Base-by-base conservation (phyloP, 1,140 invertebrate species). In the Megathymus violae region DNA sequence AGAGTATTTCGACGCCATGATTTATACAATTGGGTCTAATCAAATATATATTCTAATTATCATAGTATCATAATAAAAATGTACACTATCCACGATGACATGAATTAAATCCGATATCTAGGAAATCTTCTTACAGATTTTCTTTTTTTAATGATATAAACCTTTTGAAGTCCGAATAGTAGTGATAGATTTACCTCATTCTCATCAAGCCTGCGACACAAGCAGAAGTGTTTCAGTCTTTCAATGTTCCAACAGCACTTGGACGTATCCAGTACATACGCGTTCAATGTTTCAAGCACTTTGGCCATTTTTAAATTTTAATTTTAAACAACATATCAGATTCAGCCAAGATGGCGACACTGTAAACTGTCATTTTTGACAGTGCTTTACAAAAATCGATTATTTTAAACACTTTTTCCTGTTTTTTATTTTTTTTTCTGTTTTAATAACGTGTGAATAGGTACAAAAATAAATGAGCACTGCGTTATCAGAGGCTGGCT, bases 401-500 rank as follows among this genome's bases (percentile, higher is more conserved):
- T 36, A 11, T 7, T 31, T 4, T 31, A 31, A 5, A 31, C 27
- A 51, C n/a, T 27, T 25, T 52, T 61, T 58, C 50, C 36, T 54
- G 38, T 59, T 38, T 67, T 63, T 61, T 62, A 50, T 40, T 44
- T 71, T 67, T 38, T 43, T 44, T 31, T 38, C n/a, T n/a, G n/a
- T n/a, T n/a, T 38, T 51, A 48, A 60, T 46, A 62, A 68, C 73
- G 80, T 81, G 78, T 71, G 59, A 44, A 43, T 70, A 16, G 48
- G 68, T 44, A 62, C 68, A 70, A 69, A 77, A 78, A 51, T 76
- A 38, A 70, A 63, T 68, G 70, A 74, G 67, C 60, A 88, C 85
- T 88, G 82, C 69, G 77, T 82, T 88, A 85, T 88, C 82, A 88
- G 75, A 78, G 69, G 65, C 73, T 74, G 76, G 73, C 64, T 89